These are phyloP conservation scores for Coturnix japonica DNA, from an alignment of 2,113 vertebrate genomes.

Conservation along the genomic window DNA sequence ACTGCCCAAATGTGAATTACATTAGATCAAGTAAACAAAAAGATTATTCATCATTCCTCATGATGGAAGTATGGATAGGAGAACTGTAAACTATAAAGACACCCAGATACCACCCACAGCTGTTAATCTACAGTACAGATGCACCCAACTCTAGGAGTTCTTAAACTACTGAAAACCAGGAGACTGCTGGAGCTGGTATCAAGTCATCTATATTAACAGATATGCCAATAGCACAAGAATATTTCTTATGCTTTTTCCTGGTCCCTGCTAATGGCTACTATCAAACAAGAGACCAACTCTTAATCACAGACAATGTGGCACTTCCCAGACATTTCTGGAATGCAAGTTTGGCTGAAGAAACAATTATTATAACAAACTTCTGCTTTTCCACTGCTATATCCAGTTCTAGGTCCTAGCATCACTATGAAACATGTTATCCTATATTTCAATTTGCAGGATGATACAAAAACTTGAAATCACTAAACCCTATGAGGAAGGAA, in stretches of 20 bases:
- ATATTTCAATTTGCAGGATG: background rate
- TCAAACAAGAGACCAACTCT: background rate
- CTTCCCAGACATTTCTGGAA: background rate
- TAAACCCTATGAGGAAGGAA: background rate
- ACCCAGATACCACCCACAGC: background rate
- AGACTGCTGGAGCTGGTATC: background rate
- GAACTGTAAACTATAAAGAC: background rate
- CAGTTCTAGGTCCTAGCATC: background rate
- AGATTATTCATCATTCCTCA: background rate
- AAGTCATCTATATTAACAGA: background rate
- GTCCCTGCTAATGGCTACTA: background rate
- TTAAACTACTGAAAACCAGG: background rate
- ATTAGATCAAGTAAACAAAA: background rate
- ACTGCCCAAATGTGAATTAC: background rate
- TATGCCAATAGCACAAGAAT: background rate
- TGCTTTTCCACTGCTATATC: background rate
- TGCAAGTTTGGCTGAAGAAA: background rate
- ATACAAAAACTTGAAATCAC: background rate
- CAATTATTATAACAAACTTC: background rate
- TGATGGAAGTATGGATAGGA: background rate
- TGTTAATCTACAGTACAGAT: background rate
- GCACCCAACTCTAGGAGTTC: background rate
- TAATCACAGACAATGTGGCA: background rate
- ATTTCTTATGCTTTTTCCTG: background rate
- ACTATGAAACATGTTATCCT: fast-evolving